A percentile compares a stretch with the other conserved stretches of the same genome.
Conservation (phyloP, 2,113 vertebrate genomes). For the Phasianus colchicus region DNA sequence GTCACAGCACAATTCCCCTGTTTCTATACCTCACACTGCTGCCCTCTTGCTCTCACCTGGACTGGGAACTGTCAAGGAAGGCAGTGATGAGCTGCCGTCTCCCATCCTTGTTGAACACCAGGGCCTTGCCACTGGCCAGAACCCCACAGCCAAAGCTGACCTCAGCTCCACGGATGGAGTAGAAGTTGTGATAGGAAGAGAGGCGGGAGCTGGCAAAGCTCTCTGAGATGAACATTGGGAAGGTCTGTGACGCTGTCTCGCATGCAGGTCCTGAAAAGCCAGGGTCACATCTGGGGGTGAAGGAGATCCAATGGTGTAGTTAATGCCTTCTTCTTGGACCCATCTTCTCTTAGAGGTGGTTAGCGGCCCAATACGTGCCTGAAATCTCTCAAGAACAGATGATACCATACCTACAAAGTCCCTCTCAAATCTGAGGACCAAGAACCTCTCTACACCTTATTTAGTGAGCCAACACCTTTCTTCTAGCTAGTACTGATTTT, state of each 20-base stretch:
- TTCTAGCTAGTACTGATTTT: neutral
- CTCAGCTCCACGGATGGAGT: slow-evolving; percentile 94
- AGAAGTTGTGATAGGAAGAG: slow-evolving; percentile 98
- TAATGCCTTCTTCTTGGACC: neutral
- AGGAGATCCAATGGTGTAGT: neutral
- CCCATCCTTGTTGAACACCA: slow-evolving; percentile 96
- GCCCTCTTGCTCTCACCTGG: slow-evolving; percentile 82
- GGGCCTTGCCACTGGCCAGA: slow-evolving; percentile 94
- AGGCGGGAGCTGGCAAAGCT: slow-evolving; percentile 92
- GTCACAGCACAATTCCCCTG: neutral
- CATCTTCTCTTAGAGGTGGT: accelerated
- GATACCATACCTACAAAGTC: neutral
- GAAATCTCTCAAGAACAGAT: neutral
- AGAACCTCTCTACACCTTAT: neutral
- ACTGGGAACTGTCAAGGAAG: slow-evolving; percentile 95
- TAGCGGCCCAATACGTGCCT: accelerated
- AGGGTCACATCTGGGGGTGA: slow-evolving; percentile 86
- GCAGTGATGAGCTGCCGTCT: slow-evolving; percentile 92
- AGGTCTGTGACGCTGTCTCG: slow-evolving; percentile 94
- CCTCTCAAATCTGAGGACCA: neutral
- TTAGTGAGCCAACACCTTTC: neutral
- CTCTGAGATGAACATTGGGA: slow-evolving; percentile 94
- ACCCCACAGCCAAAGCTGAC: slow-evolving; percentile 97
- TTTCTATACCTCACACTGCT: neutral
- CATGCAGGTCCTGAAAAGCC: slow-evolving; percentile 96